phyloP scores from a whole-genome alignment of 2,888 invertebrate genomes.

The Drosophila emarginata region DNA sequence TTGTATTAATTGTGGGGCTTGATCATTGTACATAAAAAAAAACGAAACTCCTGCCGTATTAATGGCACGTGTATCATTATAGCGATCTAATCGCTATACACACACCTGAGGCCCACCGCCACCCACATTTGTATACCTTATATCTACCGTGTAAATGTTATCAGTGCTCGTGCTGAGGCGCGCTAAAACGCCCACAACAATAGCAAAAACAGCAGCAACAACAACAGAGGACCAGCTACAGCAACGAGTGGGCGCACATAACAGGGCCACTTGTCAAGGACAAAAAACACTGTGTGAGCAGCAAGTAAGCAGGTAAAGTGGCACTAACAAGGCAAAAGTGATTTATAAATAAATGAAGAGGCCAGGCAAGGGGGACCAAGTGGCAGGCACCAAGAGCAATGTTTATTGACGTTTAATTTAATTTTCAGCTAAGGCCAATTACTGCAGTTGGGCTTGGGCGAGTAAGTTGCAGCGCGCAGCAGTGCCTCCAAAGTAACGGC shows the following conservation, averaged over 20 bases:
- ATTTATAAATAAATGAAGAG: constrained; percentile 40
- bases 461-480: constrained; percentile 4
- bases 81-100: constrained; percentile 2
- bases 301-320: constrained; percentile 27
- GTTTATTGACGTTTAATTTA: constrained; percentile 28
- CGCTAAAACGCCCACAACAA: constrained; percentile 58
- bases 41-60: background rate
- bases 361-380: constrained; percentile 15
- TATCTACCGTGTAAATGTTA: constrained; percentile 55
- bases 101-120: constrained; percentile 34
- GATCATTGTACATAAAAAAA: background rate
- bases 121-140: constrained; percentile 40
- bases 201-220: constrained; percentile 22
- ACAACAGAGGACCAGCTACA: constrained; percentile 1
- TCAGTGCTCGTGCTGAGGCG: constrained; percentile 57
- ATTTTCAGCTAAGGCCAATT: constrained; percentile 15
- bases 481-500: constrained; percentile 42
- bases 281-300: constrained; percentile 29
- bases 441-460: constrained; percentile 22
- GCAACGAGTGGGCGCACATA: constrained; percentile 37
- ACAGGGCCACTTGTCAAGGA: constrained; percentile 57
- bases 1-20: background rate
- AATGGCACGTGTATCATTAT: background rate
- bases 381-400: constrained; percentile 17
- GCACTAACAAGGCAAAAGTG: constrained; percentile 30